Base-by-base conservation (phyloP, 2,888 invertebrate genomes). In the Dasypolia templi region DNA sequence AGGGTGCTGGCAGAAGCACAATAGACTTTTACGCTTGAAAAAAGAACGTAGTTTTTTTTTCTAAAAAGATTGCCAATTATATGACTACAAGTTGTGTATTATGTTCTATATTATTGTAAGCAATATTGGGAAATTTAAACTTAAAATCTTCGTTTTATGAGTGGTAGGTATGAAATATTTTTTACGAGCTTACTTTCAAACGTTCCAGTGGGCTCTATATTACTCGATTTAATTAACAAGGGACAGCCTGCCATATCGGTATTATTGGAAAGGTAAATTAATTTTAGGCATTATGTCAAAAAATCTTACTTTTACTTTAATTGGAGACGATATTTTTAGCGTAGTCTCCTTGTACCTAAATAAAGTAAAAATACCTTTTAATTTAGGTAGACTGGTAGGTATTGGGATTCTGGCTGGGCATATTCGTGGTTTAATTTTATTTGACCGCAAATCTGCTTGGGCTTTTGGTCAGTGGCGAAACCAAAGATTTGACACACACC, bases 161-260 rank as follows among this genome's bases (percentile, higher is more conserved):
- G n/a, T n/a, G 2, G 1, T 44, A 49, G 58, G 46, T 72, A 65
- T 35, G 19, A 53, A 59, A 63, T 32, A 55, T 58, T 71, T 61
- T 64, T 72, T 70, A 79, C n/a, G 64, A 71, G 61, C 22, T 56
- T 32, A 32, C 66, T 77, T 74, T 56, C 51, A 14, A n/a, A 56
- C 59, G 32, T 53, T 70, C 35, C 75, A n/a, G 42, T 9, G 56
- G 66, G 67, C 53, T 56, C n/a, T 17, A 72, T 68, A 61, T 78
- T 67, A 61, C 29, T 55, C 9, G 42, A 68, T 64, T 71, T 75
- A 75, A 75, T 84, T 81, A 84, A 64, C 32, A 49, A 53, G 19
- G 49, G 67, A 71, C 74, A 35, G 56, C 17, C 56, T 42, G 39
- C 29, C 22, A 44, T 70, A 53, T 51, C n/a, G n/a, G n/a, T n/a